Evolutionary conservation across 2,797 vertebrate genomes (phyloP), one percentile per base, ranked within the genome.

Genomic region (Hafferia zeledoni): DNA sequence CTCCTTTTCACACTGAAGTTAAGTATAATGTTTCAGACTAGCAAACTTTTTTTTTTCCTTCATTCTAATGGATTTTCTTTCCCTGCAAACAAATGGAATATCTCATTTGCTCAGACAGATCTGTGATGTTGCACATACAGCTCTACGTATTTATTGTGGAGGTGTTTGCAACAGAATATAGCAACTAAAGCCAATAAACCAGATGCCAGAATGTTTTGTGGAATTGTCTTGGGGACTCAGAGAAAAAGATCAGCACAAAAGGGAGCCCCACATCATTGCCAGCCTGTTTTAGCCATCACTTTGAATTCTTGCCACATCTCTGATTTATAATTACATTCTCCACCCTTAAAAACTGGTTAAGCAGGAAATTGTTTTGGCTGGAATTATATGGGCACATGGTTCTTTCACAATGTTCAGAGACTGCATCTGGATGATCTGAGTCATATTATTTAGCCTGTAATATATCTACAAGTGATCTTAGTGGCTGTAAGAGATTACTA

Each of bases 81-180:
- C 46, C 31, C 44, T 87, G 27, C 14, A 93, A 93, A 95, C 33
- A 90, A 97, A 90, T 77, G 13, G 6, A 87, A 67, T 87, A 84
- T 61, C 60, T 92, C 33, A 82, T 94, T 92, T 74, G n/a, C 44
- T 84, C 60, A 92, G 79, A 57, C 37, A 86, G 60, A 57, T 77
- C 39, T 53, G 23, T 37, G 30, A 44, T 52, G 52, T 60, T 77
- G 47, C 25, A 35, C 44, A 72, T 71, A 37, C 43, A 86, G 61
- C 23, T 93, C n/a, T 67, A 55, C 2, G 18, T 92, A 67, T 61
- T 49, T 78, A 37, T 31, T 52, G 9, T 64, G 80, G 37, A 87
- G 47, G 20, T 72, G 72, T 79, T 83, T 78, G 13, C 47, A 75
- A 35, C 13, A 39, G 43, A 76, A 76, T 11, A 27, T 41, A 65